Evolutionary conservation across 2,888 invertebrate genomes (phyloP).

Genomic region (Drosophila bunnanda): DNA sequence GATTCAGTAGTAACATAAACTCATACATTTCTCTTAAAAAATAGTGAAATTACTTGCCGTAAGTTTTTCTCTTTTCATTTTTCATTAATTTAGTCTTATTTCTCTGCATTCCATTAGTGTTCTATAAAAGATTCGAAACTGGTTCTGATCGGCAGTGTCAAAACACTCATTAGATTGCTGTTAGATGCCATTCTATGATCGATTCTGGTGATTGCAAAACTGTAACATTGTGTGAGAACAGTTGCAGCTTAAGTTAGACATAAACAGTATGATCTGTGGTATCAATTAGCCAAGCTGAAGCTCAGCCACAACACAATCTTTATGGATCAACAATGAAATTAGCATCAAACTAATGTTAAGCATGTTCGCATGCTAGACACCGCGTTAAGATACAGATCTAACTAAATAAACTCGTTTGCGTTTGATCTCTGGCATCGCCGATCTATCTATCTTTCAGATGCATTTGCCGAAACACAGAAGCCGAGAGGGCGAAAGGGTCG

Average conservation of each 20-base stretch:
- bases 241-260: constrained; percentile 37
- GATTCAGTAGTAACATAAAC: not conserved
- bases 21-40: not conserved
- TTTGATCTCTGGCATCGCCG: constrained; percentile 16
- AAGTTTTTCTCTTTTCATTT: not conserved
- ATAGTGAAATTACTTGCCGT: not conserved
- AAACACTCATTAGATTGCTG: constrained; percentile 13
- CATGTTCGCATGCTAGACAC: constrained; percentile 25
- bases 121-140: not conserved
- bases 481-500: constrained; percentile 28
- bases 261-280: constrained; percentile 24
- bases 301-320: constrained; percentile 33
- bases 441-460: constrained; percentile 1
- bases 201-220: constrained; percentile 20
- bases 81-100: not conserved
- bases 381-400: constrained; percentile 32
- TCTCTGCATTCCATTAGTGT: not conserved
- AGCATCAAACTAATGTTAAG: constrained; percentile 38
- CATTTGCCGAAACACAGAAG: constrained; percentile 21
- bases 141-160: constrained; percentile 13
- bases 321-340: constrained; percentile 45
- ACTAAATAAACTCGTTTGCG: constrained; percentile 18
- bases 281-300: constrained; percentile 38
- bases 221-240: constrained; percentile 9
- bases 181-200: constrained; percentile 30